Evolutionary conservation across 1,140 invertebrate genomes (phyloP), one percentile per base, ranked within the genome.

Genomic region (Cyclina sinensis): DNA sequence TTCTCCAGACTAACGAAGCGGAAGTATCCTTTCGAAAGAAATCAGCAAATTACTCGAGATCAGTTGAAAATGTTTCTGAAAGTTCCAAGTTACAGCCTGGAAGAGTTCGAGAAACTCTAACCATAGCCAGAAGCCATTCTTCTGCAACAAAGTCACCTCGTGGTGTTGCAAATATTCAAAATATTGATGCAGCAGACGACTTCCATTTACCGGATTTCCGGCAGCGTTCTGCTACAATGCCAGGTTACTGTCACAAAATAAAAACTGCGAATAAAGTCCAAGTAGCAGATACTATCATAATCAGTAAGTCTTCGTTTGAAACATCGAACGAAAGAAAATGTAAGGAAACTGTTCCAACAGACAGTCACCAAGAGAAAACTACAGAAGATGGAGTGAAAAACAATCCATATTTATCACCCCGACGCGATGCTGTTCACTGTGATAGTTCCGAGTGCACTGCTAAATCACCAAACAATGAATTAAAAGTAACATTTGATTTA

Each of bases 171-270:
- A 18, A 3, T 1, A 16, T 27, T 3, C 0, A 27, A 9, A n/a
- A 62, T 11, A 62, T 24, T 9, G 57, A 62, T 4, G 51, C 7
- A 54, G 51, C 21, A 18, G 65, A 39, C 24, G 24, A 39, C n/a
- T 43, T 46, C 27, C 70, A 48, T 43, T 30, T 76, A 30, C 73
- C 73, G 11, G 73, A 46, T 27, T 78, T 78, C 46, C 32, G 74
- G 11, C 30, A 35, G 30, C 43, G 74, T 21, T 51, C 74, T 30
- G 54, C 48, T 3, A 51, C 74, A 1, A 78, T 78, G 46, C 74
- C 74, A 51, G 21, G 43, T 54, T 35, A 48, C 16, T 21, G 48
- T 14, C 16, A 14, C 12, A 54, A 21, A 27, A 35, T 48, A 5
- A 70, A 37, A 70, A 1, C 1, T 1, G 9, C 21, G 7, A 14